These are phyloP conservation scores for Andrena chrysosceles DNA, from an alignment of 2,888 invertebrate genomes.

Conservation along the genomic window DNA sequence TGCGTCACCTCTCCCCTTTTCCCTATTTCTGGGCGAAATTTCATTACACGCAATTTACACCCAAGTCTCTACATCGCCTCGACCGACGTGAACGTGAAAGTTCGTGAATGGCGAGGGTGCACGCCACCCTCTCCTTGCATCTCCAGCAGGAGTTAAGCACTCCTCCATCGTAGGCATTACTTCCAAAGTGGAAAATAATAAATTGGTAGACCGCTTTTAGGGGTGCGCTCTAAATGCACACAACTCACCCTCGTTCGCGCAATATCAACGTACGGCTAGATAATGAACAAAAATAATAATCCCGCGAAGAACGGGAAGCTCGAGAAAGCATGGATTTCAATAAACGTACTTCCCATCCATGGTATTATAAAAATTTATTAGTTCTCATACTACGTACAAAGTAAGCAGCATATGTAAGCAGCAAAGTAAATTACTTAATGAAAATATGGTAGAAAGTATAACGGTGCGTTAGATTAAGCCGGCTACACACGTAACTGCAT, in stretches of 20 bases:
- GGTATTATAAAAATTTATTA: not conserved
- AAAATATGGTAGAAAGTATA: not conserved
- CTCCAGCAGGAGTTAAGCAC: constrained; percentile 44
- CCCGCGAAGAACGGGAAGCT: not conserved
- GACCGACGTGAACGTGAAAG: constrained; percentile 47
- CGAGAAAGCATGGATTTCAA: not conserved
- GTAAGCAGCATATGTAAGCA: not conserved
- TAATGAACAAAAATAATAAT: not conserved
- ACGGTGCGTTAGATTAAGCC: no score
- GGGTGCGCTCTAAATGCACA: constrained; percentile 18
- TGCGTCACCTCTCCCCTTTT: not conserved
- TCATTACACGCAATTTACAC: constrained; percentile 59
- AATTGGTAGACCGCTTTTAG: constrained; percentile 41
- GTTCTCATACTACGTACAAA: not conserved
- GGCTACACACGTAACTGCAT: no score
- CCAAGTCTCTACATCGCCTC: constrained; percentile 37
- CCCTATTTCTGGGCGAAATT: constrained; percentile 47
- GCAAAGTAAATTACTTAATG: not conserved
- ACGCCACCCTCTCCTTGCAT: constrained; percentile 30
- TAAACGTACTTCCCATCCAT: not conserved
- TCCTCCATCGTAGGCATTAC: constrained; percentile 46
- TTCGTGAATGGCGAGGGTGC: constrained; percentile 36
- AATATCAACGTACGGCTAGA: constrained; percentile 6
- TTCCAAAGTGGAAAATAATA: constrained; percentile 59
- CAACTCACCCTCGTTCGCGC: not conserved